phyloP scores from a whole-genome alignment of 2,113 vertebrate genomes.

The Zosterops japonicus region DNA sequence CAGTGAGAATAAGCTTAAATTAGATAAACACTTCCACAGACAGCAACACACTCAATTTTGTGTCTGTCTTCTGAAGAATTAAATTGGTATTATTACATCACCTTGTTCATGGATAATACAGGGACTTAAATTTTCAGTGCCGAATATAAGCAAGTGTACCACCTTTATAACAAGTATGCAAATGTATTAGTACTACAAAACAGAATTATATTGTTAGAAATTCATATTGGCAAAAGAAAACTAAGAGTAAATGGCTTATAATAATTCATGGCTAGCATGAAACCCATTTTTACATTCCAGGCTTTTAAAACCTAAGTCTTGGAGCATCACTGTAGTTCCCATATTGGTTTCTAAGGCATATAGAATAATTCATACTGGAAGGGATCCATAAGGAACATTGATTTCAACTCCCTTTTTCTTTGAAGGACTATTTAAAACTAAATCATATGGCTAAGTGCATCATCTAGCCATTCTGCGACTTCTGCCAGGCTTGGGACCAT shows the following conservation, averaged over 20 bases:
- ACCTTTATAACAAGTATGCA: neutral
- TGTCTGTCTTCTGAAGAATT: neutral
- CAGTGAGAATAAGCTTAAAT: slow-evolving; percentile 52
- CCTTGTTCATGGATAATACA: neutral
- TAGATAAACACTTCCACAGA: slow-evolving; percentile 28
- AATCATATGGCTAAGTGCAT: neutral
- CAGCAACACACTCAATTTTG: neutral
- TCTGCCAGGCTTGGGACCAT: neutral
- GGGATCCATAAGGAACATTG: neutral
- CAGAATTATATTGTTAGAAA: neutral
- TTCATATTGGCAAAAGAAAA: neutral
- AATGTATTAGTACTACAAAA: neutral
- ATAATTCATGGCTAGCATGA: neutral
- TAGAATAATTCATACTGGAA: neutral
- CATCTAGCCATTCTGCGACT: neutral
- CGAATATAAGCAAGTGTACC: neutral
- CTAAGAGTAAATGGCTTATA: neutral
- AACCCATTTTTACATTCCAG: neutral
- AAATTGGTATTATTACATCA: neutral
- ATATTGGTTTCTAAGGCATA: neutral
- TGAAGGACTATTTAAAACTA: neutral
- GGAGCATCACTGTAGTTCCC: neutral
- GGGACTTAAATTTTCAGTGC: neutral
- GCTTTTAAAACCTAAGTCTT: neutral
- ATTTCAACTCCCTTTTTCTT: neutral